Evolutionary conservation across 2,797 vertebrate genomes (phyloP).

Genomic region (Hippocampus kuda): DNA sequence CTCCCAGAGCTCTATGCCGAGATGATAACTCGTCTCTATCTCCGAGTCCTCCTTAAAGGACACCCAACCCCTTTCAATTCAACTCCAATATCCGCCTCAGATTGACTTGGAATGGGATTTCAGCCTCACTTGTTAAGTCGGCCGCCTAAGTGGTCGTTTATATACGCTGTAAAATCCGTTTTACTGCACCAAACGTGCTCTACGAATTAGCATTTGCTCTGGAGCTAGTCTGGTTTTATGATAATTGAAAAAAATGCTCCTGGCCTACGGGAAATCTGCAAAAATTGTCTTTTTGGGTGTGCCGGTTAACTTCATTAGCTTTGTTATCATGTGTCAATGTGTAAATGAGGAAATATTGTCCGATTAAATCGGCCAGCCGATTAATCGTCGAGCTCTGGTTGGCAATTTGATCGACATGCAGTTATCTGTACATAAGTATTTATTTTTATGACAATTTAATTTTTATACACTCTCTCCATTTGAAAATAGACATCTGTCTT

Average conservation of each 20-base stretch:
- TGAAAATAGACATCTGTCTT: too few relatives aligned
- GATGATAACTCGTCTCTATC: constrained; percentile 59
- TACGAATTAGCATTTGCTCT: neutral
- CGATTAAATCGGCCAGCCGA: too few relatives aligned
- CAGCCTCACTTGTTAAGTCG: neutral
- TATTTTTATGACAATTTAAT: too few relatives aligned
- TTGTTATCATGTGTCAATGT: too few relatives aligned
- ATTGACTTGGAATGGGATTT: constrained; percentile 47
- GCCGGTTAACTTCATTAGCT: too few relatives aligned
- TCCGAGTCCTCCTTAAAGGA: constrained; percentile 55
- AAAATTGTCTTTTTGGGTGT: too few relatives aligned
- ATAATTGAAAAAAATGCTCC: neutral
- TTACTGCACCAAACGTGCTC: neutral
- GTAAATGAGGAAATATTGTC: too few relatives aligned
- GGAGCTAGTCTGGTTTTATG: neutral
- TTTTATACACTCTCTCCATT: too few relatives aligned
- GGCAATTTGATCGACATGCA: too few relatives aligned
- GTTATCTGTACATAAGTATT: too few relatives aligned
- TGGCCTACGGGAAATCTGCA: too few relatives aligned
- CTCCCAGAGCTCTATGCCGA: constrained; percentile 44
- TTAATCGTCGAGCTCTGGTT: too few relatives aligned
- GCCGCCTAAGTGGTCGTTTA: neutral
- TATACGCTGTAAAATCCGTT: neutral
- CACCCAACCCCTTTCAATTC: constrained; percentile 55
- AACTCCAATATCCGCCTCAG: constrained; percentile 54